Conservation (phyloP, 2,888 invertebrate genomes). For the Drosophila leonis region DNA sequence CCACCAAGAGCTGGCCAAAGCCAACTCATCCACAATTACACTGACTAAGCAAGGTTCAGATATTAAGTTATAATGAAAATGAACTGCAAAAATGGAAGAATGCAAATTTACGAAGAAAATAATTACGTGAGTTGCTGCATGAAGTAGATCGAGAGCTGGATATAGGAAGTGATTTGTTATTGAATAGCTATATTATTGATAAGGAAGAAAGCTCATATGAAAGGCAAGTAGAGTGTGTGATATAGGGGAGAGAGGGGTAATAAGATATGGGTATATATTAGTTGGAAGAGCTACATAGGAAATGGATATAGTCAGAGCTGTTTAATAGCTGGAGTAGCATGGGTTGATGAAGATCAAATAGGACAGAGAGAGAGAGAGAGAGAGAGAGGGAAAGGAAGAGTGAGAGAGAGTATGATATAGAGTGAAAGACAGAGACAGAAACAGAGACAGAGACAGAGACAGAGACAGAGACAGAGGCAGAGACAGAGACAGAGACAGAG, state of each 20-base stretch:
- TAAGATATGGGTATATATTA: neutral
- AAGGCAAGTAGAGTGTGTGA: neutral
- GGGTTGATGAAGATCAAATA: neutral
- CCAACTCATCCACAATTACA: slow-evolving; percentile 36
- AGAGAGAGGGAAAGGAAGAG: too few species aligned
- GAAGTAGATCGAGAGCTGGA: neutral
- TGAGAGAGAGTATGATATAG: too few species aligned
- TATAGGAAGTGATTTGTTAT: neutral
- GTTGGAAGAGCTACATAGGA: neutral
- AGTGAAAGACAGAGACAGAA: too few species aligned
- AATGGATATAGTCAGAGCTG: neutral
- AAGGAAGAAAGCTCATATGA: neutral
- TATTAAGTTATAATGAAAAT: slow-evolving; percentile 1
- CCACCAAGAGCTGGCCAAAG: slow-evolving; percentile 46
- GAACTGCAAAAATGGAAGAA: slow-evolving; percentile 1
- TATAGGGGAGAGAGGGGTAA: neutral
- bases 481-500: too few species aligned
- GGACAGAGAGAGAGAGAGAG: neutral
- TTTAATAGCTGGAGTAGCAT: neutral
- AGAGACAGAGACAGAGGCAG: too few species aligned
- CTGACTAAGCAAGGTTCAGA: slow-evolving; percentile 21
- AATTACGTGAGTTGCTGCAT: neutral
- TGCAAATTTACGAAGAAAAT: neutral
- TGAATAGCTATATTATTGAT: neutral
- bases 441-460: too few species aligned